These are phyloP conservation scores for Synanthedon myopaeformis DNA, from an alignment of 2,888 invertebrate species.

Conservation along the genomic window DNA sequence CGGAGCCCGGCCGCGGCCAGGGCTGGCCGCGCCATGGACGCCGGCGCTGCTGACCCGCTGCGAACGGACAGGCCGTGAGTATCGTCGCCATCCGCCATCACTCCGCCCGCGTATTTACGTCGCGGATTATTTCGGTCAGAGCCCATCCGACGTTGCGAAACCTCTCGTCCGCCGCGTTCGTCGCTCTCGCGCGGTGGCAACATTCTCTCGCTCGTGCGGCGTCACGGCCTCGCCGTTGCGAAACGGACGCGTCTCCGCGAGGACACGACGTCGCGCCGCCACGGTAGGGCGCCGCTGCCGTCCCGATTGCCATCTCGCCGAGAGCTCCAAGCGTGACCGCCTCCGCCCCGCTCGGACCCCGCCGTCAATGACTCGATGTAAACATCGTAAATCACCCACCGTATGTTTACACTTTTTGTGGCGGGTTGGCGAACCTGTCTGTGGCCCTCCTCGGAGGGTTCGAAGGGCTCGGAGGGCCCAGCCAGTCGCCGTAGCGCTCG, in stretches of 20 bases:
- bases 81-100: constrained; percentile 27
- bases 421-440: constrained; percentile 45
- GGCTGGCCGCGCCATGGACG: constrained; percentile 67
- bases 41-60: constrained; percentile 64
- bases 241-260: constrained; percentile 43
- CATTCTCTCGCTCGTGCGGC: constrained; percentile 64
- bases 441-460: constrained; percentile 32
- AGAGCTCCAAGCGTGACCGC: constrained; percentile 64
- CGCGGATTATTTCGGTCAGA: constrained; percentile 59
- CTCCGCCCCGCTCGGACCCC: constrained; percentile 10
- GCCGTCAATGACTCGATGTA: constrained; percentile 24
- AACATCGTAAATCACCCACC: constrained; percentile 42
- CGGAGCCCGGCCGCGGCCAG: constrained; percentile 62
- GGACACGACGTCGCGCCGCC: constrained; percentile 35
- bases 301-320: constrained; percentile 44
- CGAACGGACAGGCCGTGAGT: constrained; percentile 69
- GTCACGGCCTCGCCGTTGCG: constrained; percentile 64
- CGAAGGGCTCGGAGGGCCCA: constrained; percentile 22
- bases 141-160: constrained; percentile 64
- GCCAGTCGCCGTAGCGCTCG: constrained; percentile 27
- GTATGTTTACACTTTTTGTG: constrained; percentile 66
- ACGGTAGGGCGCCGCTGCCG: constrained; percentile 28
- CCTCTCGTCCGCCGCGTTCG: constrained; percentile 47
- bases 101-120: constrained; percentile 37
- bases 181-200: constrained; percentile 46